Percentiles rank a stretch among this genome's conserved stretches.
These are phyloP conservation scores for Agapornis roseicollis DNA, from an alignment of 2,113 vertebrate species.

Conservation along the genomic window DNA sequence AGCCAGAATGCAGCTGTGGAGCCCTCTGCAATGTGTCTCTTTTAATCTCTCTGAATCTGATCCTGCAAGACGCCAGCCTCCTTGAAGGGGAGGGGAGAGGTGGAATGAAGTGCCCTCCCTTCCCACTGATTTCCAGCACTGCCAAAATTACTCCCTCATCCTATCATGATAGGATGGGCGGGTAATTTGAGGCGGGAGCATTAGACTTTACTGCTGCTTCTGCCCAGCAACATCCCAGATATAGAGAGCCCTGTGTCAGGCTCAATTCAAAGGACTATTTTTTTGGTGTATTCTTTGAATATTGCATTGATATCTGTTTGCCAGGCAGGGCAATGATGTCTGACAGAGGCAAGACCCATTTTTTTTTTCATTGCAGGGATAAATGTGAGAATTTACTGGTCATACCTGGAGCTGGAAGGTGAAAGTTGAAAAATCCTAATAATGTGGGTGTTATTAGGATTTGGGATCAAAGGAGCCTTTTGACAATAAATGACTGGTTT, in stretches of 20 bases:
- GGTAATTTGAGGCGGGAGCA: neutral
- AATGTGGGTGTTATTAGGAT: neutral
- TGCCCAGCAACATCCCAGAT: neutral
- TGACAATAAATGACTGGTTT: neutral
- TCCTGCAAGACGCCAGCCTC: neutral
- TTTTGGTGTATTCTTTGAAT: neutral
- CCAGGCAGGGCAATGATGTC: neutral
- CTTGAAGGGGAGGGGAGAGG: neutral
- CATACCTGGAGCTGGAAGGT: neutral
- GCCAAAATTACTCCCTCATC: neutral
- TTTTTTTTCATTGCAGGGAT: neutral
- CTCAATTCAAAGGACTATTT: neutral
- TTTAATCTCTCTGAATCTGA: neutral
- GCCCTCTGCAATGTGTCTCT: neutral
- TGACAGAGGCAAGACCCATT: neutral
- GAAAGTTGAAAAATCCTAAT: neutral
- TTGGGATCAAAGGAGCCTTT: neutral
- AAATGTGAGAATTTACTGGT: neutral
- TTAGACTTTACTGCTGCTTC: neutral
- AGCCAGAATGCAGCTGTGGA: slow-evolving; percentile 3
- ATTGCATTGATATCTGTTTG: neutral
- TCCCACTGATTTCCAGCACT: neutral
- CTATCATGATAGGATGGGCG: neutral
- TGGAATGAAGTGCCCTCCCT: neutral
- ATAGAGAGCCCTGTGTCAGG: neutral